phyloP scores from a whole-genome alignment of 30 jellyfish, hydroid and myxozoan genomes.

The Aurelia sp. region DNA sequence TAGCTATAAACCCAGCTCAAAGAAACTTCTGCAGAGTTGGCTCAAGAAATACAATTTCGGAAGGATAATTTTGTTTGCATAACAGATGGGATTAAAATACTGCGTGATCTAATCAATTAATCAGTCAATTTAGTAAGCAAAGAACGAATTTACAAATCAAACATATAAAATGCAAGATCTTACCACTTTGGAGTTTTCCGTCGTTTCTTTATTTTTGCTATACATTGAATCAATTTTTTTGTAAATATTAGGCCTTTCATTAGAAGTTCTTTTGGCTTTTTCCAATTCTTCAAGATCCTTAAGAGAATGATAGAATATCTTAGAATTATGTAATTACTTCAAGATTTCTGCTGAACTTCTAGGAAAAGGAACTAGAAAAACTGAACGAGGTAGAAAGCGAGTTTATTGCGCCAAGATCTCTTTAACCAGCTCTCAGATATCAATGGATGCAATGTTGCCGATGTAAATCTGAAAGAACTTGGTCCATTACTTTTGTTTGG shows the following conservation, averaged over 20 bases:
- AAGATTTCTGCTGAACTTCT: too few species aligned
- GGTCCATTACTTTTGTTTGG: too few species aligned
- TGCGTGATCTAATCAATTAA: too few species aligned
- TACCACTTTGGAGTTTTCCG: background rate
- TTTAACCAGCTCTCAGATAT: too few species aligned
- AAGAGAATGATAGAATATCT: background rate
- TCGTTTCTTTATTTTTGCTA: conserved; percentile 1
- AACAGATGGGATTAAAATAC: background rate
- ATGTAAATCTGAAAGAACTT: too few species aligned
- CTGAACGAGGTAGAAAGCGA: too few species aligned
- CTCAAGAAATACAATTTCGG: background rate
- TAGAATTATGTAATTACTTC: too few species aligned
- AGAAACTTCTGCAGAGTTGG: too few species aligned
- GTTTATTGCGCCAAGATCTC: too few species aligned
- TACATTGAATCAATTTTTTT: conserved; percentile 32
- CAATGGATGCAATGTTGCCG: too few species aligned
- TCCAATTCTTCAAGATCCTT: conserved; percentile 15
- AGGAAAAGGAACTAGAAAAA: too few species aligned
- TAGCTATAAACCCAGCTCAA: too few species aligned
- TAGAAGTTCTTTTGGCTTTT: background rate
- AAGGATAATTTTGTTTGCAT: background rate
- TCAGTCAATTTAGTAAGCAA: background rate
- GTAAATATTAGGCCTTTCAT: conserved; percentile 55
- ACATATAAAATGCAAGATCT: background rate
- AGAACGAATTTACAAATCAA: background rate